Percentiles rank a stretch among this genome's conserved stretches.
Evolutionary conservation across 2,797 vertebrate species (phyloP).

Genomic region (Urophycis tenuis): DNA sequence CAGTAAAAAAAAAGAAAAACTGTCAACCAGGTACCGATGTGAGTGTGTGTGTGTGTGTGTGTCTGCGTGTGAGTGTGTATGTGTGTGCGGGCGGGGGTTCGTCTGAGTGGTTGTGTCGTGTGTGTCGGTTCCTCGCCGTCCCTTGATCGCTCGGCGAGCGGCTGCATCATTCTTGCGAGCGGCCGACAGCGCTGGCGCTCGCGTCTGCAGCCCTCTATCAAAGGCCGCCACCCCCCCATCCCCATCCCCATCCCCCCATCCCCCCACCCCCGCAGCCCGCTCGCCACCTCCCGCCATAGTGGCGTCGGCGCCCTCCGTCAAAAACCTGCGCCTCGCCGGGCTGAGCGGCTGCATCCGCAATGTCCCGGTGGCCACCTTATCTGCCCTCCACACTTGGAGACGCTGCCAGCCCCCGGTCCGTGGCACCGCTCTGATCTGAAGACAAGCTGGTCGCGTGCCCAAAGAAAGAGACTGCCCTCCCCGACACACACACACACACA

Average conservation of each 20-base stretch:
- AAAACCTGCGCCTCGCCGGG: too few species aligned
- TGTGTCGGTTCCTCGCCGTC: neutral
- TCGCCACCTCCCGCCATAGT: too few species aligned
- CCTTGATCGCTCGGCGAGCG: neutral
- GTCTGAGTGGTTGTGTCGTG: neutral
- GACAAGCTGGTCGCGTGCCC: constrained; percentile 66
- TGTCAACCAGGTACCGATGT: neutral
- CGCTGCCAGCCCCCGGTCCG: constrained; percentile 61
- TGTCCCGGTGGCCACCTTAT: constrained; percentile 69
- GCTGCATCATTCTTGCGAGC: neutral
- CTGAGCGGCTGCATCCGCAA: constrained; percentile 65
- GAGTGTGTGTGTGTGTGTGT: neutral
- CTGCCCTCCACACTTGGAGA: constrained; percentile 69
- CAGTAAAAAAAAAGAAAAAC: neutral
- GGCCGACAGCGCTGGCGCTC: neutral
- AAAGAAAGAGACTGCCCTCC: constrained; percentile 52
- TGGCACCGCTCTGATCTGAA: constrained; percentile 70
- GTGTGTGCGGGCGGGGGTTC: neutral
- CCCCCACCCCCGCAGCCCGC: too few species aligned
- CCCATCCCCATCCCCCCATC: neutral
- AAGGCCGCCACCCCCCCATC: constrained; percentile 56
- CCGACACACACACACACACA: constrained; percentile 38
- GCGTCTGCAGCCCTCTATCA: constrained; percentile 60
- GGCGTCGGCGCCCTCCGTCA: too few species aligned
- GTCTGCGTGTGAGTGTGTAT: neutral